Base-by-base conservation (phyloP, 2,888 invertebrate species). In the Leptogaster cylindrica region DNA sequence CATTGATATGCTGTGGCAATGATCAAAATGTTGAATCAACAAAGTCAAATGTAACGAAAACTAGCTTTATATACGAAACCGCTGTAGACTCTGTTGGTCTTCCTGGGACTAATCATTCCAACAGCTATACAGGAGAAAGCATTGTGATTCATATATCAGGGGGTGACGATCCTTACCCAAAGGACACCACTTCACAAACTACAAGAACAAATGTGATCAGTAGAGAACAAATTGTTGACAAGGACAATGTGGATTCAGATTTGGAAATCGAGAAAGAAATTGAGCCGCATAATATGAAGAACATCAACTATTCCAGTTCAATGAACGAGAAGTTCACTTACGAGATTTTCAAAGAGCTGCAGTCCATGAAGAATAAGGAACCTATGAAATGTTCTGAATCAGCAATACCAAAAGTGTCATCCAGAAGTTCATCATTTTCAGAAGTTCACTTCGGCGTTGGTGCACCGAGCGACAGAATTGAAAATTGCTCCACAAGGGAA, bases 281-380 rank as follows among this genome's bases (percentile, higher is more conserved):
- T 10, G 51, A n/a, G n/a, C n/a, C n/a, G n/a, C n/a, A n/a, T n/a
- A n/a, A n/a, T n/a, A n/a, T n/a, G n/a, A 63, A 25, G 7, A n/a
- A 39, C n/a, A 55, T 18, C 23, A 68, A 68, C 14, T 65, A 68
- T 8, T 71, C 73, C 20, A 68, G 71, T 4, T 66, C 69, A 5
- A 70, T 69, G 10, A 74, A 74, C 58, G 74, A 73, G 25, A 74
- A 74, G 63, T 73, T 70, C 55, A 74, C 73, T 8, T 73, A 71
- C 67, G 73, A 74, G 63, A 74, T 74, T 39, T 75, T 73, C 25
- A 72, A 73, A 25, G 74, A 73, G 46, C 44, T 74, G 4, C 73
- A 73, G 25, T 68, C 72, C 58, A 51, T 69, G 6, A 73, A 71
- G 61, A 65, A 55, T 28, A 68, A 68, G 23, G n/a, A 10, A 61